Conservation (phyloP, 1,140 invertebrate genomes). For the Cardiocondyla obscurior region DNA sequence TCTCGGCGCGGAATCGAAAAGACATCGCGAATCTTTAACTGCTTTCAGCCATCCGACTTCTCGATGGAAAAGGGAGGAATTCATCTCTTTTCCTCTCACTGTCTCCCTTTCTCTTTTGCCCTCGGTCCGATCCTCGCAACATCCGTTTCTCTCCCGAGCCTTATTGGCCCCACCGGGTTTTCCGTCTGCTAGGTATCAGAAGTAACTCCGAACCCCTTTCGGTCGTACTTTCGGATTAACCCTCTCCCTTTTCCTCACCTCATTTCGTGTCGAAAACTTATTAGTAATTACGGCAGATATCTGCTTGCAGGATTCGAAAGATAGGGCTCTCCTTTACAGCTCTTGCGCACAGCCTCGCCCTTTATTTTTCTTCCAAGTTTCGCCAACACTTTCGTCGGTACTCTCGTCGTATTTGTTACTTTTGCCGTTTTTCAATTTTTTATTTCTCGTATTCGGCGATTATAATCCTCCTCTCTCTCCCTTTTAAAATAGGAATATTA, state of each 20-base stretch:
- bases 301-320: conserved; percentile 76
- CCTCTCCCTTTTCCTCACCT: conserved; percentile 84
- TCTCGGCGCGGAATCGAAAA: conserved; percentile 83
- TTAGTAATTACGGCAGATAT: conserved; percentile 84
- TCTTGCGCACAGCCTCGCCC: conserved; percentile 51
- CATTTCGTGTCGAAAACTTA: conserved; percentile 84
- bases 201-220: conserved; percentile 73
- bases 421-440: conserved; percentile 76
- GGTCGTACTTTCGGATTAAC: conserved; percentile 84
- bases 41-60: conserved; percentile 73
- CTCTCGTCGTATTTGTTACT: conserved; percentile 47
- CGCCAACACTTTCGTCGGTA: conserved; percentile 50
- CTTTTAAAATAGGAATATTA: too few relatives aligned
- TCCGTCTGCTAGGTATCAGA: conserved; percentile 68
- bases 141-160: conserved; percentile 25
- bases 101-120: conserved; percentile 13
- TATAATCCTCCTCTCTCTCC: conserved; percentile 62
- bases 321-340: conserved; percentile 57
- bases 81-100: conserved; percentile 38
- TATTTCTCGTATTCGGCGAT: conserved; percentile 75
- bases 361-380: conserved; percentile 50
- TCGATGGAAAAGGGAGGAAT: conserved; percentile 59
- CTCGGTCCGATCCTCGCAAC: conserved; percentile 31
- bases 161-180: conserved; percentile 67
- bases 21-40: conserved; percentile 84